Conservation (phyloP, 2,888 invertebrate species). For the Cerceris rybyensis region DNA sequence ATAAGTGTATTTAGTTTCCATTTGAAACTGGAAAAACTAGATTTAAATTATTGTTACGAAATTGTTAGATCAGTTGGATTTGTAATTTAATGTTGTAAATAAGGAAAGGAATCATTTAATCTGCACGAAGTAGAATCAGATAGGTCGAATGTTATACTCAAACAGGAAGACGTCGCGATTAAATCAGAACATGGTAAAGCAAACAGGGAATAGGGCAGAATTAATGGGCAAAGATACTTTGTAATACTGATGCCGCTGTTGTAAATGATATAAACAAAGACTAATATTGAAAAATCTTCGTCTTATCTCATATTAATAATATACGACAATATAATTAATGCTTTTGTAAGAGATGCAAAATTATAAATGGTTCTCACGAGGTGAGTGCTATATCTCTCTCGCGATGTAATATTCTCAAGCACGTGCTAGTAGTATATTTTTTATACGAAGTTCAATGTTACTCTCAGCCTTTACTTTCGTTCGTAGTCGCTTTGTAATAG, state of each 20-base stretch:
- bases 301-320: background rate
- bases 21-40: too few species aligned
- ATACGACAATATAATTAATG: background rate
- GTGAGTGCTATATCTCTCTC: background rate
- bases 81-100: too few species aligned
- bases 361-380: too few species aligned
- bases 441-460: conserved; percentile 8
- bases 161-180: too few species aligned
- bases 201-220: too few species aligned
- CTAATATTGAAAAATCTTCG: background rate
- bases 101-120: too few species aligned
- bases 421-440: background rate
- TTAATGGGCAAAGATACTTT: background rate
- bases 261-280: background rate
- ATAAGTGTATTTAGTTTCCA: too few species aligned
- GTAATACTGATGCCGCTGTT: background rate
- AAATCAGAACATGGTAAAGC: too few species aligned
- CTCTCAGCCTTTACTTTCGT: background rate
- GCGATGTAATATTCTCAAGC: background rate
- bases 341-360: background rate
- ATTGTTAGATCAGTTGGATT: too few species aligned
- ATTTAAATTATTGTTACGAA: too few species aligned
- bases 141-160: too few species aligned
- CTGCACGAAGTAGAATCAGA: too few species aligned
- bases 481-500: background rate